Evolutionary conservation across 2,888 invertebrate genomes (phyloP).

Genomic region (Pyrochroa serraticornis): DNA sequence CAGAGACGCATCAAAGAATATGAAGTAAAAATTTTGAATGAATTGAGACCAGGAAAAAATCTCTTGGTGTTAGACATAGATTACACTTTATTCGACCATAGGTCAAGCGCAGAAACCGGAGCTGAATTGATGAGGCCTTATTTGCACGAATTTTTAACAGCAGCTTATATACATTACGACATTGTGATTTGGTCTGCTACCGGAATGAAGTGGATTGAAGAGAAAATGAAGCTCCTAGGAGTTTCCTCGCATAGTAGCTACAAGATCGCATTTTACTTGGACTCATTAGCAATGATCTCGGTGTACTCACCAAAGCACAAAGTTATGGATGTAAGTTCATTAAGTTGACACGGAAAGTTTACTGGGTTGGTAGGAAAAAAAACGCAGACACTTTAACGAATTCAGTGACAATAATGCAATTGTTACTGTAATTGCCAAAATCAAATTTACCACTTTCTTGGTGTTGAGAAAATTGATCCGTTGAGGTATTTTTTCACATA

Average conservation of each 20-base stretch:
- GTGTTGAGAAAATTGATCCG: no score
- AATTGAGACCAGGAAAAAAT: constrained; percentile 84
- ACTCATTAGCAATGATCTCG: constrained; percentile 93
- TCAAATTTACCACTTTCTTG: no score
- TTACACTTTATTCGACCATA: constrained; percentile 95
- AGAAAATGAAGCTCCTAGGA: constrained; percentile 93
- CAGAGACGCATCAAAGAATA: constrained; percentile 84
- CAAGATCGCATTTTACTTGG: constrained; percentile 91
- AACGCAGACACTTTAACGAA: no score
- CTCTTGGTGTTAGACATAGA: constrained; percentile 94
- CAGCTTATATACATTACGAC: constrained; percentile 89
- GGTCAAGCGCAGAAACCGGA: constrained; percentile 87
- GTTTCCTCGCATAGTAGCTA: constrained; percentile 83
- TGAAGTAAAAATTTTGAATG: constrained; percentile 80
- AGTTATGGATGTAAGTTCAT: constrained; percentile 79
- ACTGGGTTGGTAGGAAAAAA: no score
- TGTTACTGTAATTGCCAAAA: no score
- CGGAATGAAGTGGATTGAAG: constrained; percentile 98
- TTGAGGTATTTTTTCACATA: no score
- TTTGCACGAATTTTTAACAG: constrained; percentile 90
- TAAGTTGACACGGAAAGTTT: not conserved
- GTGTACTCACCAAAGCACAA: constrained; percentile 91
- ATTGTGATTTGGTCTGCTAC: constrained; percentile 99
- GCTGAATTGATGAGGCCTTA: constrained; percentile 91
- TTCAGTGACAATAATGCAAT: no score